These are phyloP conservation scores for Diplosoma virens DNA, from an alignment of 23 tunicate genomes.

Conservation along the genomic window DNA sequence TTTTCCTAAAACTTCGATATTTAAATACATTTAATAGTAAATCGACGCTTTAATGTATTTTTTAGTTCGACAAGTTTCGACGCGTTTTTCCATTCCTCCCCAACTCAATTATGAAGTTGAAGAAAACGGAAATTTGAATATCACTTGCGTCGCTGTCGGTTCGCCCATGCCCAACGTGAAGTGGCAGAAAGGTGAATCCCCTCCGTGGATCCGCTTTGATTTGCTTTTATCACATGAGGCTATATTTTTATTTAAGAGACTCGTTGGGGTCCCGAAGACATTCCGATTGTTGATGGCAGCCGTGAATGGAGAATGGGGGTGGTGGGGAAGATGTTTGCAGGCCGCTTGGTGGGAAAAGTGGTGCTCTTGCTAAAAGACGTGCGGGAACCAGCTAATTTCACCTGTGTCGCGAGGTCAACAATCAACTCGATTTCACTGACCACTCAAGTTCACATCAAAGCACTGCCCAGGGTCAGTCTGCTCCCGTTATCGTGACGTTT, in stretches of 20 bases:
- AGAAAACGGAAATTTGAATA: conserved; percentile 47
- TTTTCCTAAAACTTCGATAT: too few relatives aligned
- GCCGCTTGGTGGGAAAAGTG: conserved; percentile 32
- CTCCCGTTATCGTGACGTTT: too few relatives aligned
- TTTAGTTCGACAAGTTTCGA: conserved; percentile 48
- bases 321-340: not conserved
- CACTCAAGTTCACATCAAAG: conserved; percentile 58
- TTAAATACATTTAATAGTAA: not conserved
- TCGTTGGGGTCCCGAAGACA: not conserved
- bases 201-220: too few relatives aligned
- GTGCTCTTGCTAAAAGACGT: conserved; percentile 39
- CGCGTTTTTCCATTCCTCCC: conserved; percentile 66
- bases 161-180: conserved; percentile 84
- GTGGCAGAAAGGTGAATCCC: conserved; percentile 85
- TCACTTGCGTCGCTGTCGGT: conserved; percentile 91
- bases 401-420: conserved; percentile 70
- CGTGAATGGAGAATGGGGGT: not conserved
- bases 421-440: conserved; percentile 43
- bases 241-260: conserved; percentile 1
- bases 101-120: conserved; percentile 54
- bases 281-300: not conserved
- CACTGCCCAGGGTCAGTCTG: conserved; percentile 57
- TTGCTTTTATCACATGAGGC: not conserved
- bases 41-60: not conserved
- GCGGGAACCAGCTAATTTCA: conserved; percentile 67